Conservation (phyloP, 1,140 invertebrate genomes). For the Orchesella cincta region DNA sequence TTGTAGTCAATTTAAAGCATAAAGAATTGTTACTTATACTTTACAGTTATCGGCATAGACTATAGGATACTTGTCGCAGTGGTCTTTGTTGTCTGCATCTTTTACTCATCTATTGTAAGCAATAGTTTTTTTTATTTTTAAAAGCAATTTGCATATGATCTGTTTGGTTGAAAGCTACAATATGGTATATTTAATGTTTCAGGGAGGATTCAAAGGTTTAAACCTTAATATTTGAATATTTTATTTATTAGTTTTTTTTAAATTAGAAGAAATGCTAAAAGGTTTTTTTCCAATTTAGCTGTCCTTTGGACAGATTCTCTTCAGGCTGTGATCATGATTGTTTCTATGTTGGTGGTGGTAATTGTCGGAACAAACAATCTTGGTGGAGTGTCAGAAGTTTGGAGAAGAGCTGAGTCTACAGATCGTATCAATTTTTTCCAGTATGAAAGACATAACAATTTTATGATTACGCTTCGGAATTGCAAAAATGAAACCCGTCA, state of each 20-base stretch:
- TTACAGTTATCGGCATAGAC: constrained; percentile 47
- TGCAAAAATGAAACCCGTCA: background rate
- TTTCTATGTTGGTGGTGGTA: constrained; percentile 58
- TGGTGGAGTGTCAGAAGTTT: constrained; percentile 58
- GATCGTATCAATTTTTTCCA: constrained; percentile 51
- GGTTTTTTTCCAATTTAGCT: no score
- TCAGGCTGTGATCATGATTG: constrained; percentile 61
- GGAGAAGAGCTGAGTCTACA: constrained; percentile 50
- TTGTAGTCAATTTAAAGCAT: no score
- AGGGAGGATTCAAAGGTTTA: constrained; percentile 19
- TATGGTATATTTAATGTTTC: background rate
- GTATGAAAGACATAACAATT: constrained; percentile 40
- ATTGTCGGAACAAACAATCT: constrained; percentile 58
- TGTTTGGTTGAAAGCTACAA: background rate
- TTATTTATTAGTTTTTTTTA: no score
- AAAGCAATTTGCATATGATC: background rate
- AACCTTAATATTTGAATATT: no score
- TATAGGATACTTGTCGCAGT: constrained; percentile 41
- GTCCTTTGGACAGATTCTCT: constrained; percentile 62
- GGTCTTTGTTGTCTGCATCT: constrained; percentile 47
- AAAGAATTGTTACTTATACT: no score
- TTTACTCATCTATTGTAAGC: constrained; percentile 46
- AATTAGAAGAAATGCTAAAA: no score
- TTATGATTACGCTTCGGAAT: constrained; percentile 12
- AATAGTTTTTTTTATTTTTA: background rate